Percentiles rank a stretch among this genome's conserved stretches.
Conservation (phyloP, 2,113 vertebrate species). For the Stercorarius parasiticus region DNA sequence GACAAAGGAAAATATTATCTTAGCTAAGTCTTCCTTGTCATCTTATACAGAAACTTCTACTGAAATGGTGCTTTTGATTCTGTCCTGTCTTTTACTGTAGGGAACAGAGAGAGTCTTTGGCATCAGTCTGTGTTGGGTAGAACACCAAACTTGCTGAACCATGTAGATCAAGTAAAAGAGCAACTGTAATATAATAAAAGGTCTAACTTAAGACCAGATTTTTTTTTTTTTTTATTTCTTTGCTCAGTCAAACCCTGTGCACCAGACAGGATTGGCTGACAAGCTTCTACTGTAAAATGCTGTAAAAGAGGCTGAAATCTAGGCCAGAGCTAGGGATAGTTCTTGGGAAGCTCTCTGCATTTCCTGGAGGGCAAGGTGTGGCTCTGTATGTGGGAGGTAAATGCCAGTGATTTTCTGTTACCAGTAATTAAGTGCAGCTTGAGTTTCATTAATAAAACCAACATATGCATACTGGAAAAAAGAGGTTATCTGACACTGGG, state of each 20-base stretch:
- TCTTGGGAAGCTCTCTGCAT: constrained; percentile 45
- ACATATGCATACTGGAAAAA: constrained; percentile 5
- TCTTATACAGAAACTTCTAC: background rate
- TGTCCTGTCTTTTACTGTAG: background rate
- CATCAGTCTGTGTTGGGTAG: background rate
- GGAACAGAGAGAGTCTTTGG: background rate
- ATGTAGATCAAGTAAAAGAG: background rate
- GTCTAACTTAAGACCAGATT: background rate
- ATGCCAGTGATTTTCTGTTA: constrained; percentile 20
- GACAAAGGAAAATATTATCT: background rate
- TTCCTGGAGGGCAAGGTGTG: constrained; percentile 60
- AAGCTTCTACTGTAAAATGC: background rate
- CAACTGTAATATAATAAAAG: background rate
- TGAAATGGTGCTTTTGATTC: background rate
- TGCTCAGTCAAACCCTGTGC: background rate
- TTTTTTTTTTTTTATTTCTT: background rate
- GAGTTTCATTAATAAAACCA: constrained; percentile 47
- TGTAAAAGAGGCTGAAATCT: constrained; percentile 30
- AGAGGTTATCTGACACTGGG: background rate
- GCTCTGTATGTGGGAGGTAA: background rate
- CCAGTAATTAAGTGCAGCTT: constrained; percentile 55
- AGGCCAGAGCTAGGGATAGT: constrained; percentile 29
- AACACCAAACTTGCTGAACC: background rate
- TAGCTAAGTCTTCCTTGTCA: background rate
- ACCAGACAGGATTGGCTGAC: background rate